A percentile compares a stretch with the other conserved stretches of the same genome.
phyloP scores from a whole-genome alignment of 2,797 vertebrate species.

The Gila robusta region DNA sequence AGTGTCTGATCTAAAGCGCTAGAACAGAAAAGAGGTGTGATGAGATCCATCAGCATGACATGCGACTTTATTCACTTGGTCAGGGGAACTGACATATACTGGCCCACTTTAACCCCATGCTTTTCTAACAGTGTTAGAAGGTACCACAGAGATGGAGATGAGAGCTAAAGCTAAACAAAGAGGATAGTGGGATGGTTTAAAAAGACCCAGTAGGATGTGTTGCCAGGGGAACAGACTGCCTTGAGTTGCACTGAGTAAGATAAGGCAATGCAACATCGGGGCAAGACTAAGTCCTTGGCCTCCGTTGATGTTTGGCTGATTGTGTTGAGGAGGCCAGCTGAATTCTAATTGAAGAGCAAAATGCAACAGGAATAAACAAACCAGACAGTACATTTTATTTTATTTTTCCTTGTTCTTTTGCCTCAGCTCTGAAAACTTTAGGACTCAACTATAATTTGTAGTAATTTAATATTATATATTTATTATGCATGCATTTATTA shows the following conservation, averaged over 20 bases:
- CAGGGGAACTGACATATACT: neutral
- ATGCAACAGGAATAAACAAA: slow-evolving; percentile 41
- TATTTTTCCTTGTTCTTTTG: neutral
- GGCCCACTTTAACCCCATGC: neutral
- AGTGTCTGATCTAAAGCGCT: neutral
- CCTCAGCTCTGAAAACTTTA: neutral
- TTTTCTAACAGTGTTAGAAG: neutral
- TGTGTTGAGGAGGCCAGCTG: slow-evolving; percentile 44
- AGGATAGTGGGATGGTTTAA: slow-evolving; percentile 22
- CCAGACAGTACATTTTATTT: too few species aligned
- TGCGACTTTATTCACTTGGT: neutral
- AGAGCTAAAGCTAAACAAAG: slow-evolving; percentile 19
- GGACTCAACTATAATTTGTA: neutral
- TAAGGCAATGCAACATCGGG: slow-evolving; percentile 56
- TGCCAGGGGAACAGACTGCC: slow-evolving; percentile 53
- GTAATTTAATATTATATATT: neutral
- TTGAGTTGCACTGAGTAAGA: slow-evolving; percentile 55
- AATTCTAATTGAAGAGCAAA: slow-evolving; percentile 54
- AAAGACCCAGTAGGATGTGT: slow-evolving; percentile 30
- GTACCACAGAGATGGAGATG: neutral
- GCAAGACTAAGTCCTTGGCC: slow-evolving; percentile 54
- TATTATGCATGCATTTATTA: neutral
- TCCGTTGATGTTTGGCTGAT: slow-evolving; percentile 57
- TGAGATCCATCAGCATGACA: neutral
- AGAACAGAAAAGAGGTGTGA: neutral